Conservation (phyloP, 2,113 vertebrate species). For the Microtus richardsoni region DNA sequence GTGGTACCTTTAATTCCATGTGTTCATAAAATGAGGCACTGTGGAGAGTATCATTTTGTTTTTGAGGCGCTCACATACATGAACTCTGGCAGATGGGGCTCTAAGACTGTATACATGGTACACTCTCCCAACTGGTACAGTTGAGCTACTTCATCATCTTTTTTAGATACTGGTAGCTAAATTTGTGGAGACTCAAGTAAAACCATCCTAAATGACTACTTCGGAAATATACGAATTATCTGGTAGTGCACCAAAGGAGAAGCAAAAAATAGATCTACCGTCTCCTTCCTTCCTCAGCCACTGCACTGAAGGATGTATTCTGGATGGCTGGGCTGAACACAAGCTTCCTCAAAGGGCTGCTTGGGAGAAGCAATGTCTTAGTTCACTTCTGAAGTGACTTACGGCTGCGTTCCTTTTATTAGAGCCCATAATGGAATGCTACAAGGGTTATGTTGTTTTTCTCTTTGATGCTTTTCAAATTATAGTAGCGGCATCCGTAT, state of each 20-base stretch:
- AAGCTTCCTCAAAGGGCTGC: slow-evolving; percentile 56
- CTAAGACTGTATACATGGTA: not conserved
- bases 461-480: slow-evolving; percentile 66
- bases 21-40: not conserved
- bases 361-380: slow-evolving; percentile 63
- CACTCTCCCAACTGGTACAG: not conserved
- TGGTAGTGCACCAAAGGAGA: slow-evolving; percentile 14
- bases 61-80: not conserved
- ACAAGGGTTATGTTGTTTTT: slow-evolving; percentile 35
- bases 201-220: not conserved
- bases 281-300: slow-evolving; percentile 49
- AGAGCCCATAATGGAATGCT: slow-evolving; percentile 51
- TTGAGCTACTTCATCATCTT: not conserved
- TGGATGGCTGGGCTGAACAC: slow-evolving; percentile 24
- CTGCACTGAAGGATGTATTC: slow-evolving; percentile 41
- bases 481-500: slow-evolving; percentile 58
- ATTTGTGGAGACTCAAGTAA: slow-evolving; percentile 2
- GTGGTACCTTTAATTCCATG: not conserved
- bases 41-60: not conserved
- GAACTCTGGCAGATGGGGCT: rapidly evolving
- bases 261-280: slow-evolving; percentile 43
- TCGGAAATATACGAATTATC: slow-evolving; percentile 23
- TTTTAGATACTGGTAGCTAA: slow-evolving; percentile 5
- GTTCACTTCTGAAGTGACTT: slow-evolving; percentile 65
- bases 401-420: slow-evolving; percentile 66